These are phyloP conservation scores for Plecotus auritus DNA, from an alignment of 2,113 vertebrate genomes.

Conservation along the genomic window DNA sequence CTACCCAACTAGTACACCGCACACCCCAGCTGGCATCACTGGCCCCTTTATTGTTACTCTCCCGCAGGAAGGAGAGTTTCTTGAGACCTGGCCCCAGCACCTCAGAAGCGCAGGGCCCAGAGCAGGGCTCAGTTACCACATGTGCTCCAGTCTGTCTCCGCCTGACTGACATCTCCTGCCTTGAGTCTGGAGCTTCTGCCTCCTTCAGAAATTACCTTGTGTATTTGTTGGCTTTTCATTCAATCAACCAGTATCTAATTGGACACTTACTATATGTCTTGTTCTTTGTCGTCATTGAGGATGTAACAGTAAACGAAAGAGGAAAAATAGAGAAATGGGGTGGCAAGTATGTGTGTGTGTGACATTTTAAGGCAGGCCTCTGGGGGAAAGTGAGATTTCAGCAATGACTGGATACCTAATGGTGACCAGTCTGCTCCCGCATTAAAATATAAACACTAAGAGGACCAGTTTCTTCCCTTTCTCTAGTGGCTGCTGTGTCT, in stretches of 20 bases:
- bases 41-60: not conserved
- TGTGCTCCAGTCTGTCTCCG: rapidly evolving
- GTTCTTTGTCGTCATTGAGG: not conserved
- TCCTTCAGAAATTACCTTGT: not conserved
- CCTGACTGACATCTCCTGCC: rapidly evolving
- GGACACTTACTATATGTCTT: not conserved
- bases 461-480: not conserved
- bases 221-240: not conserved
- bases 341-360: not conserved
- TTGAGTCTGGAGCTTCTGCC: rapidly evolving
- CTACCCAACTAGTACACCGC: not conserved
- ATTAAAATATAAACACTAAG: not conserved
- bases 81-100: not conserved
- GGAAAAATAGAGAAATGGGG: not conserved
- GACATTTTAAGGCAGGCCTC: not conserved
- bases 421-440: too few species aligned
- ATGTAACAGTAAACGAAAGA: not conserved
- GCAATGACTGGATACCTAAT: not conserved
- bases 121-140: rapidly evolving
- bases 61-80: not conserved
- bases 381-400: not conserved
- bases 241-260: not conserved
- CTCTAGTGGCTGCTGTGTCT: not conserved
- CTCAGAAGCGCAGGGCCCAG: rapidly evolving
- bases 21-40: too few species aligned